Percentiles rank a stretch among this genome's conserved stretches.
Conservation (phyloP, 2,888 invertebrate genomes). For the Ennomos fuscantarius region DNA sequence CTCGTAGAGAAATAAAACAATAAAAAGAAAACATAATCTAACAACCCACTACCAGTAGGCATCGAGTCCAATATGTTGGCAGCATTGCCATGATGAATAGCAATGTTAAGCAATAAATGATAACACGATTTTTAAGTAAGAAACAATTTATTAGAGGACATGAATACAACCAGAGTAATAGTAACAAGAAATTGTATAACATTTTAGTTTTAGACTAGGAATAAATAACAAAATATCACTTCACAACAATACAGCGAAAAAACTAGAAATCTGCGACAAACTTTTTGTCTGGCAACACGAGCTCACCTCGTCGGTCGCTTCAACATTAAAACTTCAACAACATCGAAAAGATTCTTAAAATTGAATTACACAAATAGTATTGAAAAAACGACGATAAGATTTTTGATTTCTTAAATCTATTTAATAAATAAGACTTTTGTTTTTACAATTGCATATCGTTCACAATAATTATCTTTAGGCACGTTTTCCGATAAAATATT, state of each 20-base stretch:
- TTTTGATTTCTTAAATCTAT: slow-evolving; percentile 25
- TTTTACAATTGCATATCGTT: slow-evolving; percentile 16
- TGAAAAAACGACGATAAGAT: slow-evolving; percentile 39
- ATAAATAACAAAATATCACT: slow-evolving; percentile 67
- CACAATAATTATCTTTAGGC: slow-evolving; percentile 58
- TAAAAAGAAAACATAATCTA: too few species aligned
- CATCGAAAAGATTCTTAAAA: slow-evolving; percentile 43
- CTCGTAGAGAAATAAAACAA: too few species aligned
- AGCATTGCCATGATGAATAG: too few species aligned
- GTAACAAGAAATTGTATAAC: slow-evolving; percentile 74
- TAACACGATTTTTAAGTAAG: slow-evolving; percentile 30
- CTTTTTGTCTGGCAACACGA: slow-evolving; percentile 22
- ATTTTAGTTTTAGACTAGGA: slow-evolving; percentile 67
- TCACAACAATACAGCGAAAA: slow-evolving; percentile 64
- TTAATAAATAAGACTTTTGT: slow-evolving; percentile 18
- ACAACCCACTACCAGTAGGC: too few species aligned
- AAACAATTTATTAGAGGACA: slow-evolving; percentile 78
- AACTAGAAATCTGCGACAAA: slow-evolving; percentile 54
- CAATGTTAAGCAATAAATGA: neutral
- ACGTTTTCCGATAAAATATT: slow-evolving; percentile 57
- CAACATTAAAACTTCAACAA: slow-evolving; percentile 31
- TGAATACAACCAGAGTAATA: slow-evolving; percentile 73
- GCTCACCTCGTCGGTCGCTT: neutral
- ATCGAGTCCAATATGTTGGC: too few species aligned
- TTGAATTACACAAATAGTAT: slow-evolving; percentile 38